Conservation (phyloP, 2,113 vertebrate genomes). For the Haplochromis vanheusdeni region DNA sequence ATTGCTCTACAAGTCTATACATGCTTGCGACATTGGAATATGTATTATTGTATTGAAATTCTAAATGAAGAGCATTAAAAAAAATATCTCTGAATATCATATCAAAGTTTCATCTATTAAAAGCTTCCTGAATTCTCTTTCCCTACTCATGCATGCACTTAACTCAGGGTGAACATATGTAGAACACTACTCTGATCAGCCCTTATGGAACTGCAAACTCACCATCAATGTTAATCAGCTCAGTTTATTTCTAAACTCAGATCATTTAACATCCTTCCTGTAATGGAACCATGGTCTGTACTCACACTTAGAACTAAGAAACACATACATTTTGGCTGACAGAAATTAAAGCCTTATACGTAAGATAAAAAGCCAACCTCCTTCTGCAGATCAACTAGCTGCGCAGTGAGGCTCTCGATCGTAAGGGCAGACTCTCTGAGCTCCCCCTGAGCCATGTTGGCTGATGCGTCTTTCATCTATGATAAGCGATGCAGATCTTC, state of each 20-base stretch:
- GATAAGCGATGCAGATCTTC: conserved; percentile 78
- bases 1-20: not conserved
- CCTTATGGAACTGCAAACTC: not conserved
- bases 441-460: conserved; percentile 77
- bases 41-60: not conserved
- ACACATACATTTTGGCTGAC: not conserved
- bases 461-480: conserved; percentile 79
- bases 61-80: not conserved
- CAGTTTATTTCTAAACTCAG: not conserved
- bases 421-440: conserved; percentile 77
- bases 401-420: conserved; percentile 77
- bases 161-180: not conserved
- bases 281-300: not conserved
- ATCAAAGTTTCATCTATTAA: not conserved
- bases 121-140: not conserved
- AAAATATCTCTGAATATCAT: not conserved
- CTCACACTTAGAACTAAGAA: not conserved
- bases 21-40: not conserved
- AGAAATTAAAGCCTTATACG: not conserved
- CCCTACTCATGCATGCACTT: not conserved
- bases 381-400: conserved; percentile 79
- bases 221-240: not conserved
- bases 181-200: not conserved
- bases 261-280: not conserved
- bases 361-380: conserved; percentile 68